phyloP scores from a whole-genome alignment of 2,113 vertebrate species.

The Oreocharis arfaki region DNA sequence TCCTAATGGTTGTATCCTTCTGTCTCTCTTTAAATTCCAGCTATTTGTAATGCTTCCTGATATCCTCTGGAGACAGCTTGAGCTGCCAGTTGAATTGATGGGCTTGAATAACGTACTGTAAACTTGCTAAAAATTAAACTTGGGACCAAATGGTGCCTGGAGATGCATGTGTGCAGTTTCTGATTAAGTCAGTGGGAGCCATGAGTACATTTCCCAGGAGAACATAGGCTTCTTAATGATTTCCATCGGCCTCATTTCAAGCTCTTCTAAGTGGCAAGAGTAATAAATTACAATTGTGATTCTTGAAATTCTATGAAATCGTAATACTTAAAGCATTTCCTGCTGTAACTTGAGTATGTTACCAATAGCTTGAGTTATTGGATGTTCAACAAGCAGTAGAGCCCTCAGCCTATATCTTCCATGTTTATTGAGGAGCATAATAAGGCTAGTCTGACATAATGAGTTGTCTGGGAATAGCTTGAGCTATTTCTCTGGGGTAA shows the following conservation, averaged over 20 bases:
- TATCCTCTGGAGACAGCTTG: conserved; percentile 48
- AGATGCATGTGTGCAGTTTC: background rate
- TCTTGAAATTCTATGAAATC: background rate
- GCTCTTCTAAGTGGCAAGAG: background rate
- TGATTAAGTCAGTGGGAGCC: conserved; percentile 23
- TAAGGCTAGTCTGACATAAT: background rate
- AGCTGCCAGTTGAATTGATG: conserved; percentile 52
- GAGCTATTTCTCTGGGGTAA: background rate
- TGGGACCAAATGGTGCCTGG: conserved; percentile 49
- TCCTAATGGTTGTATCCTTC: background rate
- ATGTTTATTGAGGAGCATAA: background rate
- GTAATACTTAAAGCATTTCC: background rate
- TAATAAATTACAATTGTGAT: background rate
- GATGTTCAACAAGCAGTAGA: background rate
- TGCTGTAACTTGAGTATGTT: background rate
- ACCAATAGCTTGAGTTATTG: background rate
- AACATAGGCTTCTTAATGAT: background rate
- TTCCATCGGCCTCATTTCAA: conserved; percentile 12
- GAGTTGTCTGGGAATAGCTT: background rate
- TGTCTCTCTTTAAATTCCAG: conserved; percentile 15
- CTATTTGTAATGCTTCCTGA: conserved; percentile 33
- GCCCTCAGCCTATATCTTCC: background rate
- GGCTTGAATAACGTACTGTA: conserved; percentile 21
- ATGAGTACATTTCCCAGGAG: background rate
- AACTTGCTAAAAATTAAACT: conserved; percentile 40